These are phyloP conservation scores for Lordiphosa mommai DNA, from an alignment of 1,140 invertebrate genomes.

Conservation along the genomic window DNA sequence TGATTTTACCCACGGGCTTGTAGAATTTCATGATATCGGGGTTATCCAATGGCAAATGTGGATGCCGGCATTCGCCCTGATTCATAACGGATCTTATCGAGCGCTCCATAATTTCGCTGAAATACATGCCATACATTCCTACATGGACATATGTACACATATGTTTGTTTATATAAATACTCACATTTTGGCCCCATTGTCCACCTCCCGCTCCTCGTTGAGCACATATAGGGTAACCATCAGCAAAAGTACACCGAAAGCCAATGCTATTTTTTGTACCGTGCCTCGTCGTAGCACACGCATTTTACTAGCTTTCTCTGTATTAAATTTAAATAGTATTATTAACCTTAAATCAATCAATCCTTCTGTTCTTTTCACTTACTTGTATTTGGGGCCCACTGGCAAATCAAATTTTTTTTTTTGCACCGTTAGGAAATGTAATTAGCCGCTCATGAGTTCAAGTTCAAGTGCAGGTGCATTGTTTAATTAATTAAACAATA, in stretches of 20 bases:
- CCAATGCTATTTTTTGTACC: conserved; percentile 21
- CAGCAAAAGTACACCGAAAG: neutral
- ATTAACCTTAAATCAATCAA: neutral
- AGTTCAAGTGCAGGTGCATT: too few relatives aligned
- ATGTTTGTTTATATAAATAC: neutral
- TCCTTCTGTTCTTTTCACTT: neutral
- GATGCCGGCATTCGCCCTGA: conserved; percentile 83
- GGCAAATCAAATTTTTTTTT: too few relatives aligned
- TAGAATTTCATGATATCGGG: conserved; percentile 86
- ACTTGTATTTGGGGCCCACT: neutral
- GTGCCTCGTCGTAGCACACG: conserved; percentile 28
- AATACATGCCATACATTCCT: neutral
- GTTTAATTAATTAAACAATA: too few relatives aligned
- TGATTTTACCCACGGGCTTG: conserved; percentile 82
- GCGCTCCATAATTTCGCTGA: conserved; percentile 77
- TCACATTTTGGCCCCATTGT: conserved; percentile 38
- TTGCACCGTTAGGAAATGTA: too few relatives aligned
- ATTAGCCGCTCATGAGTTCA: too few relatives aligned
- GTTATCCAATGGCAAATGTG: conserved; percentile 84
- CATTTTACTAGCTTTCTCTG: conserved; percentile 11
- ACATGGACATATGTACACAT: conserved; percentile 10
- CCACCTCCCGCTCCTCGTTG: conserved; percentile 21
- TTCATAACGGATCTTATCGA: conserved; percentile 75
- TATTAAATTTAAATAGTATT: neutral
- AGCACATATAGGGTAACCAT: conserved; percentile 18